These are phyloP conservation scores for Dynastes tityus DNA, from an alignment of 2,888 invertebrate species.

Conservation along the genomic window DNA sequence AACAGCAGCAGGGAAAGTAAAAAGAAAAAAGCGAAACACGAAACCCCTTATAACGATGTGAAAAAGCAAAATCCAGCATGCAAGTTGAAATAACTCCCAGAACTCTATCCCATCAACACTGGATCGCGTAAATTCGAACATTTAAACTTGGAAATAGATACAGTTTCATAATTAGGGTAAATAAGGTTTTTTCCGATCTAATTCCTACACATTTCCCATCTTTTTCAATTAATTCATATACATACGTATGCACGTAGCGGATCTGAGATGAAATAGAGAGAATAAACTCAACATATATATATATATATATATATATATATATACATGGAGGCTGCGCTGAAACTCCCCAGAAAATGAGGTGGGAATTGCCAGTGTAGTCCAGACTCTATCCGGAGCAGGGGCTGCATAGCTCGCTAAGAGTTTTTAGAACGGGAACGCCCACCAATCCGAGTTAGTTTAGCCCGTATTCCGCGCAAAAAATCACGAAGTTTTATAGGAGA, in stretches of 20 bases:
- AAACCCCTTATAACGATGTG: neutral
- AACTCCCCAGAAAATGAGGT: conserved; percentile 49
- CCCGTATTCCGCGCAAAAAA: neutral
- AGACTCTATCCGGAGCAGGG: conserved; percentile 38
- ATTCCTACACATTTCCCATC: neutral
- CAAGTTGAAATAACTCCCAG: neutral
- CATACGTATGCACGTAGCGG: neutral
- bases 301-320: neutral
- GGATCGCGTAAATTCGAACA: neutral
- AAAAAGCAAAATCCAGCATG: neutral
- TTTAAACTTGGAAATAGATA: neutral
- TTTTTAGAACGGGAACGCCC: conserved; percentile 47
- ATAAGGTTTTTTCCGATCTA: neutral
- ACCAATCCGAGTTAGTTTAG: conserved; percentile 22
- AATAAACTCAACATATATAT: neutral
- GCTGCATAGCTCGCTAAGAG: conserved; percentile 13
- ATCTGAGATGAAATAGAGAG: conserved; percentile 31
- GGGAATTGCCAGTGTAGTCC: conserved; percentile 49
- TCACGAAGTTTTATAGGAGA: neutral
- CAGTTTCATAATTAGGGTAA: neutral
- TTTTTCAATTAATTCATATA: neutral
- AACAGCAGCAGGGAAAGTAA: no score
- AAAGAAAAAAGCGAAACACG: neutral
- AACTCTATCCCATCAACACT: neutral
- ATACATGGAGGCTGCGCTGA: conserved; percentile 51